A percentile compares a stretch with the other conserved stretches of the same genome.
Conservation (phyloP, 2,888 invertebrate species). For the Myopa testacea region DNA sequence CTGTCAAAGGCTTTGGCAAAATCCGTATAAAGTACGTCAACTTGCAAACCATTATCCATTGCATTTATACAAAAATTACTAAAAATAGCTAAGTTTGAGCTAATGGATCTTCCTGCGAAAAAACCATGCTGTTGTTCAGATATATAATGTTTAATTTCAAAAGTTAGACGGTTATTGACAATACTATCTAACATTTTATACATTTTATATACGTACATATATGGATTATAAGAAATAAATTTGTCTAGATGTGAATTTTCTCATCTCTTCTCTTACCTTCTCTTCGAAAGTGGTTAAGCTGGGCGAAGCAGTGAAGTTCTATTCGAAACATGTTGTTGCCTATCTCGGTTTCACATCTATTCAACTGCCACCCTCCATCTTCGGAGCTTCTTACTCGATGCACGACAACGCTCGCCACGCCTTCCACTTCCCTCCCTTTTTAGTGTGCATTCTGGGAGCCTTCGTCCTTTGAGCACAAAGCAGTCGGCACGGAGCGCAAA, state of each 20-base stretch:
- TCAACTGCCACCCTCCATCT: neutral
- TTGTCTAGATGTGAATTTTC: neutral
- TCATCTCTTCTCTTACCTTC: neutral
- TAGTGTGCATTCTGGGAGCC: neutral
- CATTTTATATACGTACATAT: too few relatives aligned
- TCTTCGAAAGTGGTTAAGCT: neutral
- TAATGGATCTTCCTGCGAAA: too few relatives aligned
- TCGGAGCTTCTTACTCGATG: neutral
- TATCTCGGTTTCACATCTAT: neutral
- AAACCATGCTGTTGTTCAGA: too few relatives aligned
- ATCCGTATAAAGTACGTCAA: too few relatives aligned
- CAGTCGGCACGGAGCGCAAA: neutral
- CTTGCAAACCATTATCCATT: too few relatives aligned
- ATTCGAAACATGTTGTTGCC: neutral
- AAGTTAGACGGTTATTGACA: too few relatives aligned
- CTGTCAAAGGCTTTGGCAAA: too few relatives aligned
- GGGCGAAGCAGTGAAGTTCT: neutral
- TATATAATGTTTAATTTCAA: too few relatives aligned
- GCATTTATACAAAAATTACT: too few relatives aligned
- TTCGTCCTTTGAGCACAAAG: constrained; percentile 17
- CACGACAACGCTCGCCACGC: neutral
- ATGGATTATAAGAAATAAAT: neutral
- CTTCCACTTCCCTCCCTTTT: neutral
- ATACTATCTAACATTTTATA: too few relatives aligned
- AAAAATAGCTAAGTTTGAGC: too few relatives aligned